Conservation (phyloP, 2,888 invertebrate species). For the Tribolium freemani region DNA sequence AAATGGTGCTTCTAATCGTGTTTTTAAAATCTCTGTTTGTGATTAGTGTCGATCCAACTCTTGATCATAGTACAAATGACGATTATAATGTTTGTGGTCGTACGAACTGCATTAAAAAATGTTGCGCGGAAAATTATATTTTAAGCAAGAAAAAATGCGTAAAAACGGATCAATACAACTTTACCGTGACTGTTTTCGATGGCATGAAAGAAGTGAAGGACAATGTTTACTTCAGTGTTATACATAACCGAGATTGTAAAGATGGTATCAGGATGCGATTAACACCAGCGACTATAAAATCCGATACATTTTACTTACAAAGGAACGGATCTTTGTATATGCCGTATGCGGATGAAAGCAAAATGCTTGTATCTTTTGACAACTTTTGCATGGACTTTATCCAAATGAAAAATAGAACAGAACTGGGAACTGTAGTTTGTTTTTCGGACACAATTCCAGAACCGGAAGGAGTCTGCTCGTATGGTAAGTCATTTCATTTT, state of each 20-base stretch:
- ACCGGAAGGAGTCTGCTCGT: constrained; percentile 28
- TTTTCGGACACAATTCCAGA: constrained; percentile 1
- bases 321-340: constrained; percentile 47
- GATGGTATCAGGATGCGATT: constrained; percentile 32
- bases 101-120: constrained; percentile 48
- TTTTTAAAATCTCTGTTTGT: not conserved
- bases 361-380: not conserved
- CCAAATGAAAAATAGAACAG: not conserved
- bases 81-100: constrained; percentile 33
- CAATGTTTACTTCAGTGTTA: constrained; percentile 40
- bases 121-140: constrained; percentile 49
- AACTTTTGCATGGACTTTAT: constrained; percentile 31
- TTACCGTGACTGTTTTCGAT: constrained; percentile 45
- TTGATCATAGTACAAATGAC: constrained; percentile 29
- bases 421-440: constrained; percentile 19
- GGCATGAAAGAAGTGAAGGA: constrained; percentile 39
- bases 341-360: constrained; percentile 26
- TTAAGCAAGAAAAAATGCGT: constrained; percentile 41
- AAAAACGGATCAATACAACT: constrained; percentile 18
- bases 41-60: not conserved
- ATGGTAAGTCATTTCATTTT: constrained; percentile 24
- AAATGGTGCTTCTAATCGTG: not conserved
- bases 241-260: constrained; percentile 42
- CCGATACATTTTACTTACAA: constrained; percentile 48
- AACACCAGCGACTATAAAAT: constrained; percentile 15